Conservation (phyloP, 2,888 invertebrate species). For the Ramazzottius varieornatus region DNA sequence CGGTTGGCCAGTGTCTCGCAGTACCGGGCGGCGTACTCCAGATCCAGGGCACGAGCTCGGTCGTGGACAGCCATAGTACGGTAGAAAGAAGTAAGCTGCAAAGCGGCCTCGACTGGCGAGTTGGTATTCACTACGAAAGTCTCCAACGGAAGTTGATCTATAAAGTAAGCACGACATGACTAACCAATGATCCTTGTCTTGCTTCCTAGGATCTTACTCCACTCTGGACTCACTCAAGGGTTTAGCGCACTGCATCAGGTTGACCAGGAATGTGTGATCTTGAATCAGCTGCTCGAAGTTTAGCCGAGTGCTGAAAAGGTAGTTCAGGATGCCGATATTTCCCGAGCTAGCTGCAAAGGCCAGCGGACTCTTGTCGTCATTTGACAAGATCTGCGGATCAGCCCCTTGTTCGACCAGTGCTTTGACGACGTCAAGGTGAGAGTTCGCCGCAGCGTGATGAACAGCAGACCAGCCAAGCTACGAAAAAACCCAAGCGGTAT, state of each 20-base stretch:
- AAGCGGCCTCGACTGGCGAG: conserved; percentile 95
- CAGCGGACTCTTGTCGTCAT: conserved; percentile 80
- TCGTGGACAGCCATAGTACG: conserved; percentile 46
- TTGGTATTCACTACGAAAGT: conserved; percentile 94
- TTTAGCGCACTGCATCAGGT: conserved; percentile 89
- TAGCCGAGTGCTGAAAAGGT: conserved; percentile 84
- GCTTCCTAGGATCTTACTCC: too few species aligned
- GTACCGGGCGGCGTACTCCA: conserved; percentile 75
- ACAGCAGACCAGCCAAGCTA: conserved; percentile 76
- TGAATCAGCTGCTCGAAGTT: conserved; percentile 92
- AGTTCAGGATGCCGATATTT: conserved; percentile 79
- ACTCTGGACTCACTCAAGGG: conserved; percentile 29
- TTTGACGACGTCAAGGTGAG: conserved; percentile 76
- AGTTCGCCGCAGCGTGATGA: conserved; percentile 77
- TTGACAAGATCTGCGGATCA: conserved; percentile 75
- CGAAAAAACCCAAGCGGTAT: neutral
- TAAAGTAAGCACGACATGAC: conserved; percentile 7
- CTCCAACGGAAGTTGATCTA: conserved; percentile 47
- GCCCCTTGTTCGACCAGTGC: conserved; percentile 82
- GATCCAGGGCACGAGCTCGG: conserved; percentile 54
- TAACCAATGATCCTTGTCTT: neutral
- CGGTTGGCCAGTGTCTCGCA: conserved; percentile 96
- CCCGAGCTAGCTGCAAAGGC: conserved; percentile 95
- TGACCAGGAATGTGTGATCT: conserved; percentile 73
- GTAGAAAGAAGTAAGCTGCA: conserved; percentile 56